Evolutionary conservation across 1,140 invertebrate species (phyloP).

Genomic region (Drosophila busckii): DNA sequence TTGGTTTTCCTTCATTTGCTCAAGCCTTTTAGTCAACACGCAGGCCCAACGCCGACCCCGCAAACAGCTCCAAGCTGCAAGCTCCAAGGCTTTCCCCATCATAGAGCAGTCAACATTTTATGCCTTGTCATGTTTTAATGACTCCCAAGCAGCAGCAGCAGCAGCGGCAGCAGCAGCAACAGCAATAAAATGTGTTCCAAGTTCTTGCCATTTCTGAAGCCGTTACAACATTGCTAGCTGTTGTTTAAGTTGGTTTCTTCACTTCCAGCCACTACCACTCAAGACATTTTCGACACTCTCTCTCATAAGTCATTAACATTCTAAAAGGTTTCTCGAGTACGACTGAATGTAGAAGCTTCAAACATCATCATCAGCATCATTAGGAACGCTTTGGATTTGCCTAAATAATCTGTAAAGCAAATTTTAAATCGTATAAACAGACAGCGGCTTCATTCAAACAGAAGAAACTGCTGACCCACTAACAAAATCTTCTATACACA

Average conservation of each 20-base stretch:
- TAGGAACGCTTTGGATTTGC: no score
- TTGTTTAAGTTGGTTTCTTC: neutral
- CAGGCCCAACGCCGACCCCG: conserved; percentile 12
- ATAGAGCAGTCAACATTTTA: conserved; percentile 22
- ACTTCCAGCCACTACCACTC: conserved; percentile 6
- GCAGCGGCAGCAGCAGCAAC: conserved; percentile 32
- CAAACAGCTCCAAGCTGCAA: neutral
- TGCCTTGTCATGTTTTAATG: conserved; percentile 65
- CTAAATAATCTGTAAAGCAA: no score
- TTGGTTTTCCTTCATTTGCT: conserved; percentile 56
- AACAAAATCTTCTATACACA: no score
- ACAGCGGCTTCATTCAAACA: no score
- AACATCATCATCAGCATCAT: conserved; percentile 17
- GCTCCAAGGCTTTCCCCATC: neutral
- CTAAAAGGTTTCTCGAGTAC: conserved; percentile 70
- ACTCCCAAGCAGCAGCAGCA: conserved; percentile 32
- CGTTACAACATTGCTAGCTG: conserved; percentile 28
- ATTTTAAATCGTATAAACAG: no score
- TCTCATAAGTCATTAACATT: conserved; percentile 69
- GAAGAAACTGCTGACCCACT: no score
- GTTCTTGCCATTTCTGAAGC: conserved; percentile 38
- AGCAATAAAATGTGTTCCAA: conserved; percentile 62
- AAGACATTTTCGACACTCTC: conserved; percentile 45
- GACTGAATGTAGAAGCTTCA: conserved; percentile 38
- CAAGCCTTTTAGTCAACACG: conserved; percentile 23